A percentile compares a stretch with the other conserved stretches of the same genome.
Conservation (phyloP, 2,888 invertebrate species). For the Caenorhabditis japonica region DNA sequence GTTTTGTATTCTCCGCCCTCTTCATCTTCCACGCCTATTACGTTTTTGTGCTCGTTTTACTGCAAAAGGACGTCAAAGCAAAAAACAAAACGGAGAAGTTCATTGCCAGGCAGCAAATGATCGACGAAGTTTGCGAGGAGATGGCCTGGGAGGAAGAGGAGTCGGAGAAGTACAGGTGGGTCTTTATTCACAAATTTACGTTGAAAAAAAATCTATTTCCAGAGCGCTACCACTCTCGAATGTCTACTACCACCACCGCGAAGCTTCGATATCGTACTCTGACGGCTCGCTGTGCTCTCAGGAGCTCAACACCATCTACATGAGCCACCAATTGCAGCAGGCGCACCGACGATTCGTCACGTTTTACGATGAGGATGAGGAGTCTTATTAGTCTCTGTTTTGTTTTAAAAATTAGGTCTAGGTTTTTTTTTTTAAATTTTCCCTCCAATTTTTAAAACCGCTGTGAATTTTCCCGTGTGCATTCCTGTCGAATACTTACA, state of each 20-base stretch:
- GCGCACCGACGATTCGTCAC: slow-evolving; percentile 8
- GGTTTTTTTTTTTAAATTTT: no score
- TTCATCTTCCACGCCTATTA: slow-evolving; percentile 20
- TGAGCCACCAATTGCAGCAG: slow-evolving; percentile 1
- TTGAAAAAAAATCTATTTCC: not conserved
- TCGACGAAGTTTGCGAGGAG: slow-evolving; percentile 42
- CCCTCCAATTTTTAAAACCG: no score
- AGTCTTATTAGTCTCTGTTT: slow-evolving; percentile 3
- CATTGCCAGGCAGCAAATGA: slow-evolving; percentile 18
- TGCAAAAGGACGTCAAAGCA: slow-evolving; percentile 6
- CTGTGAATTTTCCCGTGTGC: not conserved
- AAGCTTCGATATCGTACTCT: no score
- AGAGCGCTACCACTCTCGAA: not conserved
- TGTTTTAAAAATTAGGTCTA: no score
- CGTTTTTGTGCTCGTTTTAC: not conserved
- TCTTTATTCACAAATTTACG: no score
- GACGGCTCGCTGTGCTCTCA: not conserved
- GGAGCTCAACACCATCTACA: slow-evolving; percentile 5
- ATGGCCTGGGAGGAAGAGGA: slow-evolving; percentile 38
- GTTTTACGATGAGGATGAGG: slow-evolving; percentile 14
- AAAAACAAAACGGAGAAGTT: slow-evolving; percentile 11
- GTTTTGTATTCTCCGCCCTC: slow-evolving; percentile 3
- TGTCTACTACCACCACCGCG: not conserved
- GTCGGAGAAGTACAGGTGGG: slow-evolving; percentile 13
- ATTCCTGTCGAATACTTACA: slow-evolving; percentile 10